These are phyloP conservation scores for Pseudanteris insignis DNA, from an alignment of 2,888 invertebrate species.

Conservation along the genomic window DNA sequence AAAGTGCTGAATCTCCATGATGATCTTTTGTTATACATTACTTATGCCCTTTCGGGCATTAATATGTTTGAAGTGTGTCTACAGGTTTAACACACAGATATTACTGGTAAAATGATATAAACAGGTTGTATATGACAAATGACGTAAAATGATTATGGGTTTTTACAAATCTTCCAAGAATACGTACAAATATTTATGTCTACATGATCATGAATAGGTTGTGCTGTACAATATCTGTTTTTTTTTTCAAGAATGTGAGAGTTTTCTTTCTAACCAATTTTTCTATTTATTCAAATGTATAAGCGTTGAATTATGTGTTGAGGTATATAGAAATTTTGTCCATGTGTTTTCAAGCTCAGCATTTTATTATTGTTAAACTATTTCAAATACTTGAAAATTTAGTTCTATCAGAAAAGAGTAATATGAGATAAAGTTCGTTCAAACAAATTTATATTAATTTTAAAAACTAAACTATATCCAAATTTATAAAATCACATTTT, in stretches of 20 bases:
- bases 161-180: conserved; percentile 29
- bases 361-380: too few relatives aligned
- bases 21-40: conserved; percentile 54
- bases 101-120: conserved; percentile 63
- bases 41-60: conserved; percentile 61
- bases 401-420: too few relatives aligned
- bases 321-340: conserved; percentile 12
- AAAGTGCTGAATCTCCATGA: conserved; percentile 50
- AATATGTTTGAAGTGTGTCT: conserved; percentile 67
- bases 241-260: conserved; percentile 14
- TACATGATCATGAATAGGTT: conserved; percentile 13
- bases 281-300: conserved; percentile 18
- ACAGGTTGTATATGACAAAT: conserved; percentile 65
- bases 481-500: too few relatives aligned
- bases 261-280: conserved; percentile 6
- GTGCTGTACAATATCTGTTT: conserved; percentile 11
- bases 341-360: conserved; percentile 9
- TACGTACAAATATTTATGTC: conserved; percentile 24
- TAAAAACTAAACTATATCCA: too few relatives aligned
- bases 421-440: too few relatives aligned
- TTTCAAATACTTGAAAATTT: too few relatives aligned
- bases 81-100: conserved; percentile 67
- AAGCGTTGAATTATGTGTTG: background rate
- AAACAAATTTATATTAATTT: conserved; percentile 5
- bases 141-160: conserved; percentile 58